These are phyloP conservation scores for Pachyramphus minor DNA, from an alignment of 2,113 vertebrate genomes.

Conservation along the genomic window DNA sequence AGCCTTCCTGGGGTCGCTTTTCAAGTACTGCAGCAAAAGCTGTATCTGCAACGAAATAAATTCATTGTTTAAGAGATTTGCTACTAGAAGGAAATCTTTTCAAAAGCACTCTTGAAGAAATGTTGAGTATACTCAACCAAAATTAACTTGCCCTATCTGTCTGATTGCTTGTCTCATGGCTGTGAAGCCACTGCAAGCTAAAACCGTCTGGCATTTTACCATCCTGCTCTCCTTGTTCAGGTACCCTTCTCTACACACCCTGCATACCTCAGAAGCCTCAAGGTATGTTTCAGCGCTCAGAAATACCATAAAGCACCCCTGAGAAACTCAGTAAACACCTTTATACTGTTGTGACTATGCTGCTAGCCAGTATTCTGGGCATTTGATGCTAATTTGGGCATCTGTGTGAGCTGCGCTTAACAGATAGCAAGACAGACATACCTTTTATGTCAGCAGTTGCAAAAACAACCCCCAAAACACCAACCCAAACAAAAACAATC, in stretches of 20 bases:
- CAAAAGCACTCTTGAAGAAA: not conserved
- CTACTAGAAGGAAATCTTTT: not conserved
- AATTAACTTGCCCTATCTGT: not conserved
- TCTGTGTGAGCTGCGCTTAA: not conserved
- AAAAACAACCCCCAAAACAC: not conserved
- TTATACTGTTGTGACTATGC: not conserved
- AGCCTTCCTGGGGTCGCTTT: slow-evolving; percentile 90
- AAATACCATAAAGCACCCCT: not conserved
- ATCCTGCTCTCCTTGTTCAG: not conserved
- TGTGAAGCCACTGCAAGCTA: not conserved
- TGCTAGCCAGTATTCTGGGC: not conserved
- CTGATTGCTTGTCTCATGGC: not conserved
- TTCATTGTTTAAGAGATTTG: not conserved
- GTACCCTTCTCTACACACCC: not conserved
- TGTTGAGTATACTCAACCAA: not conserved
- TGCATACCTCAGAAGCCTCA: not conserved
- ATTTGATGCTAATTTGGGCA: not conserved
- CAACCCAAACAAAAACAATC: not conserved
- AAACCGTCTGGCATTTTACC: not conserved
- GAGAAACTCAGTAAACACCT: not conserved
- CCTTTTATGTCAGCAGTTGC: not conserved
- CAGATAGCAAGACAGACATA: not conserved
- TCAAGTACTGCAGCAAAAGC: slow-evolving; percentile 92
- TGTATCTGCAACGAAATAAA: slow-evolving; percentile 78
- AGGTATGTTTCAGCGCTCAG: not conserved